phyloP scores from a whole-genome alignment of 2,888 invertebrate genomes.

The Dicycla oo region DNA sequence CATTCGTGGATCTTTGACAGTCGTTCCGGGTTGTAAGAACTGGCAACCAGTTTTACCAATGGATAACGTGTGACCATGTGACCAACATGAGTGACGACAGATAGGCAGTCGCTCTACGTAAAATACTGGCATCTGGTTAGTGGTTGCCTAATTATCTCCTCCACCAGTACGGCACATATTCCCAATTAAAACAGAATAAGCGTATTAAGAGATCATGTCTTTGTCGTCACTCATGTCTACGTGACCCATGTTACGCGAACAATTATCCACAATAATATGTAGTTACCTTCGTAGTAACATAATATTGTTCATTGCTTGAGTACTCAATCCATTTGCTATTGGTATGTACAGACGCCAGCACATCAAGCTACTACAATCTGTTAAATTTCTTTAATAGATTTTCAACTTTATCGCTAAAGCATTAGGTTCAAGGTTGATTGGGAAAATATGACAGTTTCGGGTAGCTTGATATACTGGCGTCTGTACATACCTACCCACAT shows the following conservation, averaged over 20 bases:
- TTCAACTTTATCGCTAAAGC: too few relatives aligned
- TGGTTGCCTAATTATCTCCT: neutral
- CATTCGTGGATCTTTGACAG: neutral
- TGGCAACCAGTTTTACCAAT: neutral
- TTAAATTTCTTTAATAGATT: too few relatives aligned
- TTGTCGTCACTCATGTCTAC: slow-evolving; percentile 20
- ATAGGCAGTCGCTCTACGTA: neutral
- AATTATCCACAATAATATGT: slow-evolving; percentile 24
- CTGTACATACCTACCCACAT: too few relatives aligned
- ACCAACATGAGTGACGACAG: too few relatives aligned
- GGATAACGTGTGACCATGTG: too few relatives aligned
- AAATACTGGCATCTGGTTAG: neutral
- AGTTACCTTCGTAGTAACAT: neutral
- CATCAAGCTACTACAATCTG: too few relatives aligned
- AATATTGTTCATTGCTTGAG: neutral
- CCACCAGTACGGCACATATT: neutral
- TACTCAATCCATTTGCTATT: neutral
- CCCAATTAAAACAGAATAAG: slow-evolving; percentile 4
- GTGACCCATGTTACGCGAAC: slow-evolving; percentile 33
- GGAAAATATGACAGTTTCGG: too few relatives aligned
- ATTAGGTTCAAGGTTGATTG: too few relatives aligned
- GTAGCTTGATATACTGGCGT: too few relatives aligned
- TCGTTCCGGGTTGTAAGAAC: neutral
- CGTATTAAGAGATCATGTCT: slow-evolving; percentile 1
- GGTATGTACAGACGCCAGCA: too few relatives aligned